Conservation (phyloP, 2,113 vertebrate species). For the Uria lomvia region DNA sequence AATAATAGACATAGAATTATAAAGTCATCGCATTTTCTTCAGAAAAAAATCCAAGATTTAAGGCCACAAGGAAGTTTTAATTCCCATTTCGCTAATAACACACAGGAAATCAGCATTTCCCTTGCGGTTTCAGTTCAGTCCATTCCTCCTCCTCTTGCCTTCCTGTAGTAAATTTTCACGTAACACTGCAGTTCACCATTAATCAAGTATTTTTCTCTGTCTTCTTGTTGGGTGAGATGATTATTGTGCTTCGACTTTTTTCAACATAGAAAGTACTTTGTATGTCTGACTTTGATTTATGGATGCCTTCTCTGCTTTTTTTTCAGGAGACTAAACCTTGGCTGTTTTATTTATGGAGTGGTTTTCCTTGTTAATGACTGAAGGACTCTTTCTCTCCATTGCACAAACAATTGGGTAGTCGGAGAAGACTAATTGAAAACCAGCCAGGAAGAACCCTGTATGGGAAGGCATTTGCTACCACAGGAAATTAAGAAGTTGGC, state of each 20-base stretch:
- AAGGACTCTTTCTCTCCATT: neutral
- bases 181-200: neutral
- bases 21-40: neutral
- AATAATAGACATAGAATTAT: neutral
- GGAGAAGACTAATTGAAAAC: neutral
- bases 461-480: neutral
- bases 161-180: neutral
- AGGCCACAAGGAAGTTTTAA: neutral
- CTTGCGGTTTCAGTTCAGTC: neutral
- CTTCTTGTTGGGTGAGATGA: neutral
- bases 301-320: neutral
- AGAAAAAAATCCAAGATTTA: neutral
- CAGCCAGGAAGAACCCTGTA: neutral
- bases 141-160: neutral
- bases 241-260: neutral
- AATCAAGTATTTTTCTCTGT: neutral
- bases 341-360: neutral
- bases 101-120: neutral
- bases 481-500: neutral
- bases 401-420: neutral
- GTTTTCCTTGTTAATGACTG: neutral
- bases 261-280: neutral
- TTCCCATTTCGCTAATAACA: neutral
- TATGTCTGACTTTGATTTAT: neutral
- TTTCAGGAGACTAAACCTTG: neutral